Conservation (phyloP, 2,113 vertebrate species). For the Silurus glanis region DNA sequence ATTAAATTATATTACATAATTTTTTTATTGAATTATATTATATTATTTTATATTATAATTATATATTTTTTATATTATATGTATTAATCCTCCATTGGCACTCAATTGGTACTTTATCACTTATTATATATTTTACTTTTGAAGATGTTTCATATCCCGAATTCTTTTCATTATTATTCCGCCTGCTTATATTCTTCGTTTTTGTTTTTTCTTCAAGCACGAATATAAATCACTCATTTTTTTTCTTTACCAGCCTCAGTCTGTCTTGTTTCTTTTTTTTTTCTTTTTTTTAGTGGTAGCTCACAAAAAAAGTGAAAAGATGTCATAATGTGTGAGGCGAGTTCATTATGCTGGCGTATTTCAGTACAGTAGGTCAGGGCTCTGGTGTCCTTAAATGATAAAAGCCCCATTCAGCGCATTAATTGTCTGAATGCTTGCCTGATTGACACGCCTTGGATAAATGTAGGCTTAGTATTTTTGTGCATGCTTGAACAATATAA, state of each 20-base stretch:
- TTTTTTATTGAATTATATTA: no score
- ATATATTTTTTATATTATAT: background rate
- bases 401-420: constrained; percentile 76
- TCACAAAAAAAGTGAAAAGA: constrained; percentile 69
- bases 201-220: constrained; percentile 62
- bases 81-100: background rate
- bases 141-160: constrained; percentile 61
- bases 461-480: constrained; percentile 80
- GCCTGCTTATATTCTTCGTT: constrained; percentile 71
- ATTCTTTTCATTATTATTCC: constrained; percentile 52
- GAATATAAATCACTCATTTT: background rate
- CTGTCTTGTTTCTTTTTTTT: background rate
- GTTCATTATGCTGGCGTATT: constrained; percentile 76
- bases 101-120: background rate
- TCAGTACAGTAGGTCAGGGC: constrained; percentile 79
- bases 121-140: background rate
- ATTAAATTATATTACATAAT: background rate
- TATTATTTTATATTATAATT: no score
- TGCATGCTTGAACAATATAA: constrained; percentile 76
- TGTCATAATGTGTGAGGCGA: constrained; percentile 75
- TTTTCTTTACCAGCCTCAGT: background rate
- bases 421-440: constrained; percentile 76
- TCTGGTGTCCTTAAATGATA: constrained; percentile 77
- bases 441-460: constrained; percentile 78
- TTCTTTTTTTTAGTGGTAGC: background rate